Base-by-base conservation (phyloP, 1,140 invertebrate species). In the Anoplolepis gracilipes region DNA sequence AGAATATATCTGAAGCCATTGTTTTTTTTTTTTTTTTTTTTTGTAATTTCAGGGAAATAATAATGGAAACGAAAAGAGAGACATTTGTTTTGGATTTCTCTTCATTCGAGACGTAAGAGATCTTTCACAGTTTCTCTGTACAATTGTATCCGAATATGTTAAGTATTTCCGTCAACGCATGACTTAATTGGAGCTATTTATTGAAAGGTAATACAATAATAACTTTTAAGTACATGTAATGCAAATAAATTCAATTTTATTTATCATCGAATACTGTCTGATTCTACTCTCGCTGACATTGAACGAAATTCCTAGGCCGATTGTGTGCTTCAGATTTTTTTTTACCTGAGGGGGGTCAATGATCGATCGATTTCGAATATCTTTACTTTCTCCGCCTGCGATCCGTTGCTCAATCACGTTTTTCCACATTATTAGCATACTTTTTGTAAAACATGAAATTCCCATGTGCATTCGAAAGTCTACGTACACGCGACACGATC, bases 371-470 rank as follows among this genome's bases (percentile, higher is more conserved):
- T 76, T 10, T 46, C 36, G 22, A 69, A 13, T 78, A 30, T 69
- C 49, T 42, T 81, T 25, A 72, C 36, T 81, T 81, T 81, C 78
- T 33, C 65, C 19, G 7, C n/a, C 30, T 13, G 65, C 65, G 57
- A 72, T 42, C 22, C 65, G 53, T 28, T 22, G 25, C 13, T 69
- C 30, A 11, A 49, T 49, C 33, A 30, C n/a, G 25, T 16, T 39
- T 79, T 78, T 53, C 42, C 25, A 28, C 22, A 2, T 22, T 81
- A 81, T 55, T 59, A 6, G 42, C 36, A 30, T 19, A 42, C 77
- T 69, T 79, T 72, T 81, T 81, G 59, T 36, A 72, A 72, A 59
- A 72, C 25, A 59, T 57, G 42, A 59, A 72, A 28, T 57, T 6
- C 33, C 7, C 49, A 11, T 42, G 49, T 67, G 30, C 42, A 28